Percentiles rank a stretch among this genome's conserved stretches.
Evolutionary conservation across 2,797 vertebrate species (phyloP).

Genomic region (Phrynocephalus guinanensis): DNA sequence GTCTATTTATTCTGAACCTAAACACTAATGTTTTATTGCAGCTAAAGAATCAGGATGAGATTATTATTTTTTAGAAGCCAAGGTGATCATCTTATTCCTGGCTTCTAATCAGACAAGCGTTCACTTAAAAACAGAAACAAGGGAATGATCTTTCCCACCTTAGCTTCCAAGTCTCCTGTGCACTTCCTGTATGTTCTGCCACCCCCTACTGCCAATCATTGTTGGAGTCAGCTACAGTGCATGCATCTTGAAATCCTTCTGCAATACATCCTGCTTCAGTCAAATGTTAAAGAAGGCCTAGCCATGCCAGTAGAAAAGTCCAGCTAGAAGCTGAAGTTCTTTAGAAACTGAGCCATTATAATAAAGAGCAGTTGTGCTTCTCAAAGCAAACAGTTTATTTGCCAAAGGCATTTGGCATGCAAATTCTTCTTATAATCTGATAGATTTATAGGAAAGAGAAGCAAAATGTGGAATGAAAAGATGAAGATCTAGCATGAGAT

Average conservation of each 20-base stretch:
- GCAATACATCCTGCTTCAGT: conserved; percentile 35
- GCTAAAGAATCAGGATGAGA: conserved; percentile 2
- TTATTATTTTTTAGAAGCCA: conserved; percentile 37
- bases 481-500: too few species aligned
- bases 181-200: conserved; percentile 20
- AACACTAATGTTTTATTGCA: conserved; percentile 37
- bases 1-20: conserved; percentile 20
- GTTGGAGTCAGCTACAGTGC: conserved; percentile 21
- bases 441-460: conserved; percentile 23
- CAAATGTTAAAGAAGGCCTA: conserved; percentile 51
- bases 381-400: conserved; percentile 63
- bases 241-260: conserved; percentile 30
- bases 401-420: conserved; percentile 41
- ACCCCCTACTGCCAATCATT: conserved; percentile 35
- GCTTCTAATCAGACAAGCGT: neutral
- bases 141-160: neutral
- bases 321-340: conserved; percentile 58
- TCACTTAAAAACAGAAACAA: neutral
- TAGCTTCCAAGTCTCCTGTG: conserved; percentile 17
- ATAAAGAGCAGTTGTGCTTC: conserved; percentile 68
- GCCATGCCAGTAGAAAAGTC: conserved; percentile 61
- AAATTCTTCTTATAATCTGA: conserved; percentile 62
- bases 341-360: conserved; percentile 64
- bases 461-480: too few species aligned
- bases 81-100: neutral